These are phyloP conservation scores for Dryococelus australis DNA, from an alignment of 2,888 invertebrate species.

Conservation along the genomic window DNA sequence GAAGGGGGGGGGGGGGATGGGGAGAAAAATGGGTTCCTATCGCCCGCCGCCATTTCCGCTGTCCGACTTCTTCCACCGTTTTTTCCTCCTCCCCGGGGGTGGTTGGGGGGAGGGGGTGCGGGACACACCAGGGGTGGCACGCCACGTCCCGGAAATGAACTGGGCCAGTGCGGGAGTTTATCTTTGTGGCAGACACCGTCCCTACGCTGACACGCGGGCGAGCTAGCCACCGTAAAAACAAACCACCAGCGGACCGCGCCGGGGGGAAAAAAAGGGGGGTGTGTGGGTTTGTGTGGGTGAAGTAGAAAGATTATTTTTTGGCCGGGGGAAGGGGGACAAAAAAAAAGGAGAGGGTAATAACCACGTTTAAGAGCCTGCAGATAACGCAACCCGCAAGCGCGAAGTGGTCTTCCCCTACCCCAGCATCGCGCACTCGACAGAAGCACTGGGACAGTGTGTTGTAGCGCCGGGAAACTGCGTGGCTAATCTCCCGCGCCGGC, in stretches of 20 bases:
- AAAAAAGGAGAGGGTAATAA: neutral
- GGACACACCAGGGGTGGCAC: neutral
- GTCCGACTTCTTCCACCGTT: neutral
- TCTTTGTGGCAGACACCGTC: neutral
- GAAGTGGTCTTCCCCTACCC: neutral
- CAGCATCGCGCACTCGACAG: too few species aligned
- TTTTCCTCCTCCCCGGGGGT: neutral
- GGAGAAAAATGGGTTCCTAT: neutral
- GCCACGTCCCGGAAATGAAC: slow-evolving; percentile 4
- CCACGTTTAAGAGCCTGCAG: slow-evolving; percentile 3
- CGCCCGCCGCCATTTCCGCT: slow-evolving; percentile 8
- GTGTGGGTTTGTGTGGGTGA: too few species aligned
- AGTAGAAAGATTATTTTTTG: neutral
- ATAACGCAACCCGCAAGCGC: slow-evolving; percentile 8
- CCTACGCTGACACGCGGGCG: neutral
- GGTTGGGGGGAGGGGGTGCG: neutral
- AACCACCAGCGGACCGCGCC: neutral
- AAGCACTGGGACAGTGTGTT: neutral
- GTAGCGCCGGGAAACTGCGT: neutral
- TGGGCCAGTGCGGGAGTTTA: neutral
- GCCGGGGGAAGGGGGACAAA: neutral
- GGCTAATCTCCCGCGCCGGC: neutral
- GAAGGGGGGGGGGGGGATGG: neutral
- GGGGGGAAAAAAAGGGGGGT: neutral
- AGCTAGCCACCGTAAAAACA: too few species aligned